These are phyloP conservation scores for Artibeus jamaicensis DNA, from an alignment of 2,797 vertebrate species.

Conservation along the genomic window DNA sequence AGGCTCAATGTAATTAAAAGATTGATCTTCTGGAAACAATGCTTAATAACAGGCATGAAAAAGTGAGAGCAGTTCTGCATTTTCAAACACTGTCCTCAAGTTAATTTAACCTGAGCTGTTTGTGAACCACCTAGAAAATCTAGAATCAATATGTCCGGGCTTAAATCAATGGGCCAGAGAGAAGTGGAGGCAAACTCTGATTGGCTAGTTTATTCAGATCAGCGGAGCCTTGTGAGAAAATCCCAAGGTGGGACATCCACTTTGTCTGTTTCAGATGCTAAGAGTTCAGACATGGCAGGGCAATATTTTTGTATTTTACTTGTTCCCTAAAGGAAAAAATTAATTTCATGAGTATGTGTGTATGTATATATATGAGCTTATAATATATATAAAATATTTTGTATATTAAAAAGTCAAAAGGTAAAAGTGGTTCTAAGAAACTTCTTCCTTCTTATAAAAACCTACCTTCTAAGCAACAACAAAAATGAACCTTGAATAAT, in stretches of 20 bases:
- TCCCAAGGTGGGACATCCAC: background rate
- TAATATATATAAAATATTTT: background rate
- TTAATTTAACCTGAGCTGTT: conserved; percentile 70
- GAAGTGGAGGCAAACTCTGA: conserved; percentile 1
- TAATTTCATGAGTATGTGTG: background rate
- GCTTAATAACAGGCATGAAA: conserved; percentile 59
- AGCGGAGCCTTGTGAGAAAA: conserved; percentile 23
- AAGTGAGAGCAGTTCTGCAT: conserved; percentile 54
- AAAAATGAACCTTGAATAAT: background rate
- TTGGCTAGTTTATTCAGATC: conserved; percentile 32
- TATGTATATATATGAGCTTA: background rate
- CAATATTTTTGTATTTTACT: background rate
- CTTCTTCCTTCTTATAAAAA: background rate
- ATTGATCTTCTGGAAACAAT: conserved; percentile 75
- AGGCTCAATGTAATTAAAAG: conserved; percentile 68
- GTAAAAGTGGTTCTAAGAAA: background rate
- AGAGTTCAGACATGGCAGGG: background rate
- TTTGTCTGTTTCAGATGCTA: background rate
- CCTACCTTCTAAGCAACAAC: background rate
- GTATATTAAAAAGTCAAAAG: background rate
- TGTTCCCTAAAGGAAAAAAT: background rate
- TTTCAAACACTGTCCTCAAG: conserved; percentile 70
- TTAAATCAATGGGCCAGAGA: conserved; percentile 19
- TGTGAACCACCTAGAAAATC: conserved; percentile 61
- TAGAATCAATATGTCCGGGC: conserved; percentile 56